phyloP scores from a whole-genome alignment of 1,140 invertebrate genomes.

The Brachionus paranguensis region DNA sequence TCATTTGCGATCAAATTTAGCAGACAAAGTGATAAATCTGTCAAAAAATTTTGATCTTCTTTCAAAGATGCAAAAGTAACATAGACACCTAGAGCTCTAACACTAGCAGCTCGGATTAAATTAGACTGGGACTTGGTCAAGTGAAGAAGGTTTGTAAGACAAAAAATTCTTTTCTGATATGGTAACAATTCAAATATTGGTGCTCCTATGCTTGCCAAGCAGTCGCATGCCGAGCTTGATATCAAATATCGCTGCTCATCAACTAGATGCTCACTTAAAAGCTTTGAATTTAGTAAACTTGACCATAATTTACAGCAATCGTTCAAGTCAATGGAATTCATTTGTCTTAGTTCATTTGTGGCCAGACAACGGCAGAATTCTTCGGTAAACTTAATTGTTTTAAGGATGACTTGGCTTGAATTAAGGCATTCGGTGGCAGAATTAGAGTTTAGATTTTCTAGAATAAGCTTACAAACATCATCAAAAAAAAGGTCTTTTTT shows the following conservation, averaged over 20 bases:
- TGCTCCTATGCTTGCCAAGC: conserved; percentile 25
- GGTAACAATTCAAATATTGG: conserved; percentile 27
- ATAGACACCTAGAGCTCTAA: conserved; percentile 28
- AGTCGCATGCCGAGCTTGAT: conserved; percentile 29
- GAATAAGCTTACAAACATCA: not conserved
- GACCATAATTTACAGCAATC: conserved; percentile 40
- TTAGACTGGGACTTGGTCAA: conserved; percentile 38
- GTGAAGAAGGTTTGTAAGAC: conserved; percentile 28
- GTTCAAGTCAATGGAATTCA: conserved; percentile 35
- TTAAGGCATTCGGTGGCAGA: not conserved
- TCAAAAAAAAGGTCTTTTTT: conserved; percentile 28
- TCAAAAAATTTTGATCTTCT: conserved; percentile 39
- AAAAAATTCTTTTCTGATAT: conserved; percentile 28
- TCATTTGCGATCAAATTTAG: conserved; percentile 15
- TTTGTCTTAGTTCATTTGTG: conserved; percentile 12
- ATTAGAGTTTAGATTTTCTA: not conserved
- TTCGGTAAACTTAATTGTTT: conserved; percentile 26
- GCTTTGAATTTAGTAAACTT: not conserved
- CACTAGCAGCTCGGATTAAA: conserved; percentile 32
- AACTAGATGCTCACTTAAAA: not conserved
- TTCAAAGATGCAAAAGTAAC: conserved; percentile 37
- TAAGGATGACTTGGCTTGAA: not conserved
- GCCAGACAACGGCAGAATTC: conserved; percentile 28
- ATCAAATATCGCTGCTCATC: conserved; percentile 32
- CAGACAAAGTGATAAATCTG: conserved; percentile 6